Percentiles rank a stretch among this genome's conserved stretches.
Conservation (phyloP, 2,797 vertebrate species). For the Muscicapa striata region DNA sequence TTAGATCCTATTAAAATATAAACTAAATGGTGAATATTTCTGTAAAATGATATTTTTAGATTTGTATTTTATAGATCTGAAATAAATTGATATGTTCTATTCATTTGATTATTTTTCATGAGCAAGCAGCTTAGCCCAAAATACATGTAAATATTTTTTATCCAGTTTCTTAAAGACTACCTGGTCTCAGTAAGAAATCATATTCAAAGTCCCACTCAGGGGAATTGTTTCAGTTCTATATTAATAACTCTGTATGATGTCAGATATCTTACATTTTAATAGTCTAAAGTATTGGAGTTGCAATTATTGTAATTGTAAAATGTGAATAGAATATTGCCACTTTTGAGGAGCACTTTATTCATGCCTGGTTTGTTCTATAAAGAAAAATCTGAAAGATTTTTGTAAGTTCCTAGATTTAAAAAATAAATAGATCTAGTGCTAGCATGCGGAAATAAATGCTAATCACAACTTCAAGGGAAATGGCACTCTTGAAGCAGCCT, state of each 20-base stretch:
- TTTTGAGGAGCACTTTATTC: not conserved
- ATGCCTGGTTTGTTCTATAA: not conserved
- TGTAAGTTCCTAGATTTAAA: not conserved
- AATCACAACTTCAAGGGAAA: not conserved
- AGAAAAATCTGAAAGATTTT: not conserved
- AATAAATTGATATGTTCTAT: conserved; percentile 50
- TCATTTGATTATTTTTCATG: not conserved
- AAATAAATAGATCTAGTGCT: not conserved
- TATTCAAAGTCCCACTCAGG: not conserved
- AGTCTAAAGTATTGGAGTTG: not conserved
- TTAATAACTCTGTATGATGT: not conserved
- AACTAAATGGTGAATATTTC: conserved; percentile 3
- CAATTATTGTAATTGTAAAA: not conserved
- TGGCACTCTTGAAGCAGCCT: not conserved
- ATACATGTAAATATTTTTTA: not conserved
- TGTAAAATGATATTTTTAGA: conserved; percentile 34
- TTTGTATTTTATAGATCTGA: conserved; percentile 33
- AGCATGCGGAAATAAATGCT: not conserved
- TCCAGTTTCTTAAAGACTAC: not conserved
- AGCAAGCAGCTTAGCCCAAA: not conserved
- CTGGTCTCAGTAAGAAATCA: not conserved
- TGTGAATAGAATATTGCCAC: not conserved
- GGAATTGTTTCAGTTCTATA: not conserved
- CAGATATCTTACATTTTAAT: conserved; percentile 4
- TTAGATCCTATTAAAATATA: not conserved